phyloP scores from a whole-genome alignment of 1,140 invertebrate species.

The Rhysida immarginata region DNA sequence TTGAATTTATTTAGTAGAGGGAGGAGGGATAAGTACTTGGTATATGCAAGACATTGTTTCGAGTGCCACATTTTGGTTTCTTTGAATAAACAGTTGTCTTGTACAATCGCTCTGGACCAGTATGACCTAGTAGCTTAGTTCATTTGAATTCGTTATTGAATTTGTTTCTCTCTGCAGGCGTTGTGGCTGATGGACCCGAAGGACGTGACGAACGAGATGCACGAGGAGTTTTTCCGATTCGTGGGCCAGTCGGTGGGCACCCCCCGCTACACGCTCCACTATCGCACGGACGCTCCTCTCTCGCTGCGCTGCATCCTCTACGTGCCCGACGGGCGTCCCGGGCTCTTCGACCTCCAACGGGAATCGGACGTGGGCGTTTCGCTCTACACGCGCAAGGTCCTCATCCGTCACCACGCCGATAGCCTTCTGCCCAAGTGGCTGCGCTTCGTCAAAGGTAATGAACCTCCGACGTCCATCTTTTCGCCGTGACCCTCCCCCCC shows the following conservation, averaged over 20 bases:
- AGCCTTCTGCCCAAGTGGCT: constrained; percentile 88
- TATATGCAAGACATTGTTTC: no score
- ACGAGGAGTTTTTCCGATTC: constrained; percentile 81
- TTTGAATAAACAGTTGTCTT: no score
- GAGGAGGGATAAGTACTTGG: no score
- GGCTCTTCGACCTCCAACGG: constrained; percentile 70
- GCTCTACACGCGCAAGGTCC: constrained; percentile 70
- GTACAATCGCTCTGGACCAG: no score
- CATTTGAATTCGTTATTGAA: neutral
- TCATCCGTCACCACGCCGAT: constrained; percentile 81
- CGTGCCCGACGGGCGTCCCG: constrained; percentile 67
- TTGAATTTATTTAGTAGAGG: no score
- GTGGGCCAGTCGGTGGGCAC: constrained; percentile 68
- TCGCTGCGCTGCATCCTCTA: constrained; percentile 83
- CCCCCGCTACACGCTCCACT: constrained; percentile 69
- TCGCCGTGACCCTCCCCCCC: no score
- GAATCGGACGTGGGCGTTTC: constrained; percentile 66
- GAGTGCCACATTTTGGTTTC: no score
- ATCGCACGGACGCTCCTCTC: constrained; percentile 74
- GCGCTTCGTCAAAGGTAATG: constrained; percentile 71
- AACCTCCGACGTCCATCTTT: no score
- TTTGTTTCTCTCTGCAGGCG: constrained; percentile 40
- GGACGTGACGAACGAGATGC: constrained; percentile 65
- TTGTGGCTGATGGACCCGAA: constrained; percentile 87
- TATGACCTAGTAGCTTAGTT: no score